Percentiles rank a stretch among this genome's conserved stretches.
Evolutionary conservation across 1,140 invertebrate species (phyloP).

Genomic region (Augochlora pura): DNA sequence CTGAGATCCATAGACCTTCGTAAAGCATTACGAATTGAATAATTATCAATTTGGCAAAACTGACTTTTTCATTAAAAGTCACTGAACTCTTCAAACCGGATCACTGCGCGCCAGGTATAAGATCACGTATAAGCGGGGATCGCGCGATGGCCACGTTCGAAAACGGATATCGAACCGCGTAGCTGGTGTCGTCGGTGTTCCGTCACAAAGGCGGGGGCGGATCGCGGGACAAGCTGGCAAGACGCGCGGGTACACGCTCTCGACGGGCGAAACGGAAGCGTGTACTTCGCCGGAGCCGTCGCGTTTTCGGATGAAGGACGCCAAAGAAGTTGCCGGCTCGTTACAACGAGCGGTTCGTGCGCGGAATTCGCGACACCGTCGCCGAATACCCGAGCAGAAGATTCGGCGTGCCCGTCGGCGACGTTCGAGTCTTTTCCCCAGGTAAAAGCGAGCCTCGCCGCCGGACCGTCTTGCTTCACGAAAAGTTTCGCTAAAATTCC

Average conservation of each 20-base stretch:
- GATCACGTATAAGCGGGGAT: neutral
- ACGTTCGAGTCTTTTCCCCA: neutral
- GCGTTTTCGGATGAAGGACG: neutral
- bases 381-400: neutral
- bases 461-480: too few species aligned
- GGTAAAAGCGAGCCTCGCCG: neutral
- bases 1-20: too few species aligned
- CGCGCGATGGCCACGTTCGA: slow-evolving; percentile 3
- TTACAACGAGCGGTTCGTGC: neutral
- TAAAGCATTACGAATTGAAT: too few species aligned
- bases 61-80: too few species aligned
- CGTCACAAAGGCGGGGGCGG: slow-evolving; percentile 10
- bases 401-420: neutral
- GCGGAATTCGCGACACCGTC: neutral
- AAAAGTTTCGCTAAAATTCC: too few species aligned
- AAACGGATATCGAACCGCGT: neutral
- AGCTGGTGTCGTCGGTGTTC: neutral
- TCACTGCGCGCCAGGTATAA: too few species aligned
- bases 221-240: neutral
- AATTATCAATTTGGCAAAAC: too few species aligned
- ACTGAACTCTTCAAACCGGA: too few species aligned
- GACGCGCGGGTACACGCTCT: neutral
- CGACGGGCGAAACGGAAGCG: too few species aligned
- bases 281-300: too few species aligned
- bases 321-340: slow-evolving; percentile 21